These are phyloP conservation scores for Nymphalis io DNA, from an alignment of 1,140 invertebrate species.

Conservation along the genomic window DNA sequence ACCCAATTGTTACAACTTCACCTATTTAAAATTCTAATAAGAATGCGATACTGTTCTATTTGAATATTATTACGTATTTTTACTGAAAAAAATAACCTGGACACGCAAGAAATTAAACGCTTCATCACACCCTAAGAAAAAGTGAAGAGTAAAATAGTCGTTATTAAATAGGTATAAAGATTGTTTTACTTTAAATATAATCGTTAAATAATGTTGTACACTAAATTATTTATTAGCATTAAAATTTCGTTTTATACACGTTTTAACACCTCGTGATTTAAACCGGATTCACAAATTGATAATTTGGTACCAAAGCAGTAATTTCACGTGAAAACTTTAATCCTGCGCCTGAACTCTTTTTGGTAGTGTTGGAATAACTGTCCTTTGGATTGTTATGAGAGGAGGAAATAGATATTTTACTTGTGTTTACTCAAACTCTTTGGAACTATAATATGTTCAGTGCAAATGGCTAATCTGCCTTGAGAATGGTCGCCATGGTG, in stretches of 20 bases:
- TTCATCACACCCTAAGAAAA: slow-evolving; percentile 19
- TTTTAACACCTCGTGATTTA: slow-evolving; percentile 20
- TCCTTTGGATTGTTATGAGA: too few species aligned
- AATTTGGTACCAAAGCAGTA: too few species aligned
- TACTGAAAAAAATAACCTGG: slow-evolving; percentile 23
- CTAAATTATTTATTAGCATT: slow-evolving; percentile 16
- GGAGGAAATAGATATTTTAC: too few species aligned
- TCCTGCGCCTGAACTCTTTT: too few species aligned
- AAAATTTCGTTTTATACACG: slow-evolving; percentile 7
- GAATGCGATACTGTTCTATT: slow-evolving; percentile 25
- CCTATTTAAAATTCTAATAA: slow-evolving; percentile 30
- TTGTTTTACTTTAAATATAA: not conserved
- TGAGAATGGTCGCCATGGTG: too few species aligned
- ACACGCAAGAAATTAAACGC: slow-evolving; percentile 24
- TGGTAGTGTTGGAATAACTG: too few species aligned
- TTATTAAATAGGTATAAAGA: slow-evolving; percentile 3
- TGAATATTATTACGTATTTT: slow-evolving; percentile 31
- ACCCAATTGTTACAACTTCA: slow-evolving; percentile 22
- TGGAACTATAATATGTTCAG: too few species aligned
- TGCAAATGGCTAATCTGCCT: too few species aligned
- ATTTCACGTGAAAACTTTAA: too few species aligned
- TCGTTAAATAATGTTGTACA: slow-evolving; percentile 16
- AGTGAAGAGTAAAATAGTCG: slow-evolving; percentile 14
- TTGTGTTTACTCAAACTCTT: too few species aligned
- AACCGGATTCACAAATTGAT: not conserved